Evolutionary conservation across 2,888 invertebrate genomes (phyloP).

Genomic region (Psylliodes chrysocephalus): DNA sequence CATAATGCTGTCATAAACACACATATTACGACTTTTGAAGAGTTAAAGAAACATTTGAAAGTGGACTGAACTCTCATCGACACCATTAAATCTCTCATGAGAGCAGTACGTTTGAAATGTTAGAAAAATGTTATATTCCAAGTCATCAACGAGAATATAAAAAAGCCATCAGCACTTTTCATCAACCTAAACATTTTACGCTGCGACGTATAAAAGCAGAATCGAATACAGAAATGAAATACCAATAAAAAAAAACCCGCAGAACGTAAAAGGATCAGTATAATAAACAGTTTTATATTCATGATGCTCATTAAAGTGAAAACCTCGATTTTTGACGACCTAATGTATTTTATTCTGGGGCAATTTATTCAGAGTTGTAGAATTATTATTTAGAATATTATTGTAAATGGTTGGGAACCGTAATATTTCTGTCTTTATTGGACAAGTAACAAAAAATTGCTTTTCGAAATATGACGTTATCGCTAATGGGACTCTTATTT

Average conservation of each 20-base stretch:
- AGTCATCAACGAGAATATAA: conserved; percentile 21
- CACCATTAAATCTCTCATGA: not conserved
- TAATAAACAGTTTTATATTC: conserved; percentile 21
- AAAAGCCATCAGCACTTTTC: conserved; percentile 18
- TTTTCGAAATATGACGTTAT: too few species aligned
- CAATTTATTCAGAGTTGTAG: not conserved
- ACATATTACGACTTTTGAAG: not conserved
- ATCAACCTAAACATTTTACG: conserved; percentile 24
- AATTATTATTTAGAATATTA: not conserved
- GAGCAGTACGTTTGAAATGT: not conserved
- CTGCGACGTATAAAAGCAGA: conserved; percentile 11
- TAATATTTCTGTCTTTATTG: too few species aligned
- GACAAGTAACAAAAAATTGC: too few species aligned
- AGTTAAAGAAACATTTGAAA: conserved; percentile 10
- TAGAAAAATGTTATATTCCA: conserved; percentile 2
- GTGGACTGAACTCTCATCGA: conserved; percentile 1
- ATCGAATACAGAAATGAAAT: conserved; percentile 21
- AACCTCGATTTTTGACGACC: conserved; percentile 13
- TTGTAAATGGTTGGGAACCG: too few species aligned
- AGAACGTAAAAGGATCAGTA: conserved; percentile 10
- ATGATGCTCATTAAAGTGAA: conserved; percentile 17
- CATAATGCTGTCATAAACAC: too few species aligned
- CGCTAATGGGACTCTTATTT: too few species aligned
- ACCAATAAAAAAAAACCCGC: conserved; percentile 21
- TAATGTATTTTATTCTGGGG: not conserved